Evolutionary conservation across 2,888 invertebrate species (phyloP), one percentile per base, ranked within the genome.

Genomic region (Ditylenchus weischeri): DNA sequence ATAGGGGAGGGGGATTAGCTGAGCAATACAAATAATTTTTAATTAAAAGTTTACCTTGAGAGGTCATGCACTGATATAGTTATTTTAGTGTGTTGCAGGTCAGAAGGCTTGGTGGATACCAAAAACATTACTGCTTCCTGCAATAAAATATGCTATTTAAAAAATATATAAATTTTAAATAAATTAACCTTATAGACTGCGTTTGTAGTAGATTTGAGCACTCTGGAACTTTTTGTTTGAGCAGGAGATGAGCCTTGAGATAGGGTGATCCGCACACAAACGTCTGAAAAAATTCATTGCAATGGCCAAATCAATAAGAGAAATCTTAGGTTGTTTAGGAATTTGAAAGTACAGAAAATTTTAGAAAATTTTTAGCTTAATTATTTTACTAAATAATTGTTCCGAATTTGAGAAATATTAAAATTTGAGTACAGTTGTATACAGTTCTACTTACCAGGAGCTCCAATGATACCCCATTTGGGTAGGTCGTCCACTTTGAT

Each of bases 401-500:
- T 29, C 29, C 5, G 29, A 29, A 2, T 29, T 29, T 5, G 29
- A 18, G 8, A 58, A 10, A 69, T 13, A 18, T 21, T 69, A 13
- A 49, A 43, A 35, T 7, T 49, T 57, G 69, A 63, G 47, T 13
- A 19, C 21, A 38, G 10, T 29, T 61, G 38, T 72, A 63, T 72
- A 63, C 21, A 18, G 5, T 23, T 35, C 13, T 43, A 35, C 19
- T 48, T 71, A 85, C 85, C 84, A 69, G 85, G 85, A 2, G 84
- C 79, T n/a, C 85, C 85, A 15, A 83, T 83, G 13, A 85, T 78
- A 43, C 83, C 83, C 70, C 83, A 84, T 49, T 83, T 80, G 0
- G 84, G 84, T 36, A 85, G 76, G 57, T 83, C 83, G 36, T 83
- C 83, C 0, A 83, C 84, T 72, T 85, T 84, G n/a, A 82, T 78